These are phyloP conservation scores for Sternarchorhynchus goeldii DNA, from an alignment of 2,797 vertebrate genomes.

Conservation along the genomic window DNA sequence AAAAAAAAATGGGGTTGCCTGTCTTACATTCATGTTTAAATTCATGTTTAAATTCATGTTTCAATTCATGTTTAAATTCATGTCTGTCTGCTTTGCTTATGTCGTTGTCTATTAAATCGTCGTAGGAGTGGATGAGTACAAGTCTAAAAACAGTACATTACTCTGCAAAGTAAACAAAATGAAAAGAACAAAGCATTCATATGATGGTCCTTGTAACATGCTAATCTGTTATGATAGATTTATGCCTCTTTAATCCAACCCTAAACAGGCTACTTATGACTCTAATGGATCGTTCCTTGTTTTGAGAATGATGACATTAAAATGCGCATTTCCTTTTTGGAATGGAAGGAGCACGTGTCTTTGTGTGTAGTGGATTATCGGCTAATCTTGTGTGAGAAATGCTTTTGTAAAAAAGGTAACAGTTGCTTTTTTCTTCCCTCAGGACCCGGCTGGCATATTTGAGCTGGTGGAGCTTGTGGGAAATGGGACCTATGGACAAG, in stretches of 20 bases:
- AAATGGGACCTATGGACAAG: slow-evolving; percentile 96
- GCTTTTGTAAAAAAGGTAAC: slow-evolving; percentile 35
- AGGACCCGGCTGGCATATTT: slow-evolving; percentile 98
- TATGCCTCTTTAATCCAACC: background rate
- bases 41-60: no score
- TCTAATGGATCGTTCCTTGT: background rate
- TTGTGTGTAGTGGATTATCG: background rate
- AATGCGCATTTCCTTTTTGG: background rate
- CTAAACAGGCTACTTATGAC: background rate
- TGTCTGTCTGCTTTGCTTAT: no score
- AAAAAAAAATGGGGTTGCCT: background rate
- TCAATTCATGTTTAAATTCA: no score
- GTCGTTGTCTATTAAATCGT: no score
- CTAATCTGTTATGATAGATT: background rate
- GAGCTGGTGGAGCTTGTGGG: slow-evolving; percentile 97
- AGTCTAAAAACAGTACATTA: no score
- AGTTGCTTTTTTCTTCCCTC: slow-evolving; percentile 26
- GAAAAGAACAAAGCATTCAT: no score
- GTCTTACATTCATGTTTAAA: no score
- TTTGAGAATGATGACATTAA: background rate
- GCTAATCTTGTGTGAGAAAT: background rate
- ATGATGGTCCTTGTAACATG: background rate
- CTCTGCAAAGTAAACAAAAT: no score
- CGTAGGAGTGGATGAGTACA: no score
- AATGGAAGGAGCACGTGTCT: background rate